Evolutionary conservation across 2,797 vertebrate genomes (phyloP).

Genomic region (Vireo griseus): DNA sequence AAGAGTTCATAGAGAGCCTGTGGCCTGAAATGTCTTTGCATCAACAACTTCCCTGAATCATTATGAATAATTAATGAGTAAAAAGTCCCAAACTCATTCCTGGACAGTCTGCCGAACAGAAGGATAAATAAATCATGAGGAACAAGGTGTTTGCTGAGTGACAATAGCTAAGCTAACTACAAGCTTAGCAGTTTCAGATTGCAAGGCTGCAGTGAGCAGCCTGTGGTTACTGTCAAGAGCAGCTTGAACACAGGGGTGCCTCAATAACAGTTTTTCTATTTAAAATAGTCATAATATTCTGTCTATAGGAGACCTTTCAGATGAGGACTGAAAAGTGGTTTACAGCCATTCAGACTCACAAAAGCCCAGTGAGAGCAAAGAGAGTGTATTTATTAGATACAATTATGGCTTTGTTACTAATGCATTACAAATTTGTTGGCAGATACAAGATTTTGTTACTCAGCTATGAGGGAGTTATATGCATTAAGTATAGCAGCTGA

Average conservation of each 20-base stretch:
- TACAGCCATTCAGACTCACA: slow-evolving; percentile 28
- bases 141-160: slow-evolving; percentile 31
- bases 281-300: slow-evolving; percentile 38
- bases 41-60: neutral
- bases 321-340: slow-evolving; percentile 12
- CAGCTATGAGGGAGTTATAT: neutral
- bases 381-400: slow-evolving; percentile 6
- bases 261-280: neutral
- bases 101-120: neutral
- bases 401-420: neutral
- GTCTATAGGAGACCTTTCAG: slow-evolving; percentile 5
- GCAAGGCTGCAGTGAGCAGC: neutral
- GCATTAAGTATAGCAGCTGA: neutral
- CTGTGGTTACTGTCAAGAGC: slow-evolving; percentile 38
- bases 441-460: neutral
- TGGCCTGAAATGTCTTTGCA: neutral
- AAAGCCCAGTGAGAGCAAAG: neutral
- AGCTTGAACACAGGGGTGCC: neutral
- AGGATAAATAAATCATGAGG: slow-evolving; percentile 14
- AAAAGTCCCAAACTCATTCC: neutral
- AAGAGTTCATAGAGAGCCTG: neutral
- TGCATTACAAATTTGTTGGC: neutral
- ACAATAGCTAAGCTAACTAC: neutral
- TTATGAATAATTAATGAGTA: neutral
- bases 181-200: slow-evolving; percentile 7